phyloP scores from a whole-genome alignment of 1,140 invertebrate species.

The Aethina tumida region DNA sequence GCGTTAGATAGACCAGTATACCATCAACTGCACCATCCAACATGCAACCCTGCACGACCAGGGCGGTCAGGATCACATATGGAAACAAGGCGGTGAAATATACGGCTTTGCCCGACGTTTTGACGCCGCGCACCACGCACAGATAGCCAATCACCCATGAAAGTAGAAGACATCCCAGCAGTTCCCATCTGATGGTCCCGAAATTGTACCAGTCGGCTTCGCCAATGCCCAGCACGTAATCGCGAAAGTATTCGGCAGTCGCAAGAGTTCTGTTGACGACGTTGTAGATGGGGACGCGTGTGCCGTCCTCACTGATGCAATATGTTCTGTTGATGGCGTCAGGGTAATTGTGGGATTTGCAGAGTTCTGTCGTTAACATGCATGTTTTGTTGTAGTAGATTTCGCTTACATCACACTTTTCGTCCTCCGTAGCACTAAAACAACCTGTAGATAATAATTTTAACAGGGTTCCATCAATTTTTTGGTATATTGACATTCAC shows the following conservation, averaged over 20 bases:
- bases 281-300: slow-evolving; percentile 30
- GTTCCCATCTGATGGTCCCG: slow-evolving; percentile 59
- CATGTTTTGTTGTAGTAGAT: slow-evolving; percentile 43
- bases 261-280: slow-evolving; percentile 31
- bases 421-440: slow-evolving; percentile 28
- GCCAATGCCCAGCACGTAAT: slow-evolving; percentile 46
- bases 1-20: slow-evolving; percentile 64
- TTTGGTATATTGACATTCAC: slow-evolving; percentile 29
- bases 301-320: slow-evolving; percentile 33
- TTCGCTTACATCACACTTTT: slow-evolving; percentile 27
- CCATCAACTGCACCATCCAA: slow-evolving; percentile 62
- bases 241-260: slow-evolving; percentile 39
- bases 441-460: slow-evolving; percentile 22
- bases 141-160: slow-evolving; percentile 68
- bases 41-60: slow-evolving; percentile 57
- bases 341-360: slow-evolving; percentile 32
- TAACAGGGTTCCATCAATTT: slow-evolving; percentile 2
- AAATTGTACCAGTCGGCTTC: slow-evolving; percentile 51
- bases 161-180: slow-evolving; percentile 57
- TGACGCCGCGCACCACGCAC: slow-evolving; percentile 57
- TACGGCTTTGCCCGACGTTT: slow-evolving; percentile 73
- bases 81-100: slow-evolving; percentile 70
- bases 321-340: slow-evolving; percentile 33
- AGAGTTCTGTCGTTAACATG: slow-evolving; percentile 39
- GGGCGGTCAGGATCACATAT: slow-evolving; percentile 60